These are phyloP conservation scores for Salmo trutta DNA, from an alignment of 2,797 vertebrate genomes.

Conservation along the genomic window DNA sequence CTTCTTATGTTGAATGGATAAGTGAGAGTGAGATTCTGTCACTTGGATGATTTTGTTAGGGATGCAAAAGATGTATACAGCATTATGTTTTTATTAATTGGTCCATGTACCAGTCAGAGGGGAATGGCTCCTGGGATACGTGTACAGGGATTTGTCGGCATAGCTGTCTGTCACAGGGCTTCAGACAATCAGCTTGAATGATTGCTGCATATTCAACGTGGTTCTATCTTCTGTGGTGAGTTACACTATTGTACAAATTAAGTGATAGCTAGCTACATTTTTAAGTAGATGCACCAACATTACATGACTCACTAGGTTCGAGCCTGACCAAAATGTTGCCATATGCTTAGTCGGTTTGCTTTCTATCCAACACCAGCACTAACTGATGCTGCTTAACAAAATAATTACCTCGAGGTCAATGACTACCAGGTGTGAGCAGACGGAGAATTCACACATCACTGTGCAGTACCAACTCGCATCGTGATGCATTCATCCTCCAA, in stretches of 20 bases:
- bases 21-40: too few species aligned
- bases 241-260: slow-evolving; percentile 19
- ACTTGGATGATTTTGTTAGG: neutral
- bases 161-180: slow-evolving; percentile 90
- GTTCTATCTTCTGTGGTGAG: slow-evolving; percentile 94
- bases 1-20: too few species aligned
- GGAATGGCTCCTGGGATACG: slow-evolving; percentile 93
- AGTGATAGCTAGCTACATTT: neutral
- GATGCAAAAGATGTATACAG: neutral
- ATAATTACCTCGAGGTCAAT: neutral
- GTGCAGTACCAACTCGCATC: neutral
- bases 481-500: neutral
- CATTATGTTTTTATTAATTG: neutral
- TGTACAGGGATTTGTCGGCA: slow-evolving; percentile 90
- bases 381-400: neutral
- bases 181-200: slow-evolving; percentile 84
- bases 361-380: neutral
- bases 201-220: slow-evolving; percentile 89
- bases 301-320: neutral
- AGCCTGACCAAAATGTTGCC: neutral
- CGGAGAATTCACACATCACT: neutral
- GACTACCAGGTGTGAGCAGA: neutral
- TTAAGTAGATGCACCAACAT: neutral
- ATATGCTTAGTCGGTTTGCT: neutral
- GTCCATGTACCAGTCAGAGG: slow-evolving; percentile 72